Percentiles rank a stretch among this genome's conserved stretches.
These are phyloP conservation scores for Zaprionus camerounensis DNA, from an alignment of 1,140 invertebrate species.

Conservation along the genomic window DNA sequence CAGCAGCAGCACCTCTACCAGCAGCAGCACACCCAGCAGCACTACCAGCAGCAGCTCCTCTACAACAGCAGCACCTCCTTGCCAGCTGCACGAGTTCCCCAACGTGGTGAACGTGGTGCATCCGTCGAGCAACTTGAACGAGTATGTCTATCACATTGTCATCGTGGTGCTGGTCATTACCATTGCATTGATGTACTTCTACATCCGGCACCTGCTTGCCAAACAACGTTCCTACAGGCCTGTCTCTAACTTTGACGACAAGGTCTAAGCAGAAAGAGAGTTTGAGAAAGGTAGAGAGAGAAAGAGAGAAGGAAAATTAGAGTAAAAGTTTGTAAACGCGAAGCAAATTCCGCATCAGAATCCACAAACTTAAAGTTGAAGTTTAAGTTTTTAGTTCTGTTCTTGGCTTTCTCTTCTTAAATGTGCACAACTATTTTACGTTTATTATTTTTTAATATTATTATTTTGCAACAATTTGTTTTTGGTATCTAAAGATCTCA, in stretches of 20 bases:
- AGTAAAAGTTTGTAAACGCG: neutral
- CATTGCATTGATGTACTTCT: constrained; percentile 9
- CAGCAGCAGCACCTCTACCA: constrained; percentile 12
- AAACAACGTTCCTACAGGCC: constrained; percentile 80
- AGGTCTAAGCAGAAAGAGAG: constrained; percentile 45
- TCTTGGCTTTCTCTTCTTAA: neutral
- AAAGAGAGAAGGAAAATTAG: neutral
- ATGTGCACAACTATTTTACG: constrained; percentile 8
- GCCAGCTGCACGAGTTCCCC: constrained; percentile 44
- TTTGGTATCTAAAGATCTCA: constrained; percentile 77
- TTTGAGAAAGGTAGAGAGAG: neutral
- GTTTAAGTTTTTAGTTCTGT: constrained; percentile 9
- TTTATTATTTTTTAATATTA: constrained; percentile 35
- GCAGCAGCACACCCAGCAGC: constrained; percentile 7
- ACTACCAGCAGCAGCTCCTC: constrained; percentile 22
- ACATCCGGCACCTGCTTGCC: constrained; percentile 61
- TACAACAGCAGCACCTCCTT: constrained; percentile 33
- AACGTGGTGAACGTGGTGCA: constrained; percentile 55
- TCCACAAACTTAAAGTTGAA: neutral
- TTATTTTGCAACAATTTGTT: constrained; percentile 47
- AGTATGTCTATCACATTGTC: constrained; percentile 10
- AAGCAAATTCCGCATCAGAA: neutral
- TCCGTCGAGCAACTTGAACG: constrained; percentile 3
- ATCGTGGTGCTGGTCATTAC: constrained; percentile 27
- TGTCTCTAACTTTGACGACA: constrained; percentile 77